These are phyloP conservation scores for Zygothrica quintamaculata DNA, from an alignment of 2,888 invertebrate genomes.

Conservation along the genomic window DNA sequence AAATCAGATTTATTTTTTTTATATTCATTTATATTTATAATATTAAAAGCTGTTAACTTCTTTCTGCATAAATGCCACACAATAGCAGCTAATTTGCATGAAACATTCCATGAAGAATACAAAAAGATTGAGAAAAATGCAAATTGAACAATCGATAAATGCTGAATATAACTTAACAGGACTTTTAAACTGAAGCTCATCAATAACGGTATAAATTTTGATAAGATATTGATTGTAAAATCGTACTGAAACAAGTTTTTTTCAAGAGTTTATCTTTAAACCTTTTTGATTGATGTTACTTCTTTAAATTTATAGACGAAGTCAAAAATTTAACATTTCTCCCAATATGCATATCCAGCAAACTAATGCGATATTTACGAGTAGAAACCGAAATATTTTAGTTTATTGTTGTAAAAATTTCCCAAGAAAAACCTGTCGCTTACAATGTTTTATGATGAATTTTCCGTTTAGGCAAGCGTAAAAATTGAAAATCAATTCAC, in stretches of 20 bases:
- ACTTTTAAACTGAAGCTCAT: too few relatives aligned
- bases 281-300: too few relatives aligned
- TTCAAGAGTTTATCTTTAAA: too few relatives aligned
- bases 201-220: too few relatives aligned
- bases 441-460: constrained; percentile 52
- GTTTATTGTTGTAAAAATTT: constrained; percentile 17
- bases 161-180: too few relatives aligned
- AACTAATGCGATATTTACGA: constrained; percentile 34
- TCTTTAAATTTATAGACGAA: too few relatives aligned
- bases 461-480: constrained; percentile 77
- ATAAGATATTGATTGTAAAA: too few relatives aligned
- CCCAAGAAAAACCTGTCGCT: constrained; percentile 32
- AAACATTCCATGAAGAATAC: constrained; percentile 38
- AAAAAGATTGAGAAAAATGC: constrained; percentile 58
- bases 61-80: constrained; percentile 18
- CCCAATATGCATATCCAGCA: constrained; percentile 12
- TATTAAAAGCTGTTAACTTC: too few relatives aligned
- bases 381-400: neutral
- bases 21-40: too few relatives aligned
- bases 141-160: constrained; percentile 49
- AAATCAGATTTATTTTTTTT: too few relatives aligned
- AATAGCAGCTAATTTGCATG: constrained; percentile 36
- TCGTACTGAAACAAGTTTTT: too few relatives aligned
- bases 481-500: constrained; percentile 76
- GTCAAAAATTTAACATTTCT: too few relatives aligned